Percentiles rank a stretch among this genome's conserved stretches.
Evolutionary conservation across 2,888 invertebrate species (phyloP).

Genomic region (Zhengitettix transpicula): DNA sequence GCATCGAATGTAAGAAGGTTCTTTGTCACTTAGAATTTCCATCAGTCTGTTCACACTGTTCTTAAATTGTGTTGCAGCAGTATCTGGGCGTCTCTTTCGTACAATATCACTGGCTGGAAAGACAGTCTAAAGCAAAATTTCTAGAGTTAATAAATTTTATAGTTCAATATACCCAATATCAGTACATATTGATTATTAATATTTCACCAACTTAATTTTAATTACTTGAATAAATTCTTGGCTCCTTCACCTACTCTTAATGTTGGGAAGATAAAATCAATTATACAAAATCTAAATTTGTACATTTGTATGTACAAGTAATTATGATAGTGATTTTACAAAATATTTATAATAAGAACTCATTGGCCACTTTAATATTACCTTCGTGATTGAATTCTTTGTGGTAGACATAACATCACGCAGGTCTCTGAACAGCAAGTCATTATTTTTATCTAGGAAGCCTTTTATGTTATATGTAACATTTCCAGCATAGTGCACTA

Average conservation of each 20-base stretch:
- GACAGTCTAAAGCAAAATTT: constrained; percentile 23
- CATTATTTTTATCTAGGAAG: constrained; percentile 89
- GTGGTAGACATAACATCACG: constrained; percentile 66
- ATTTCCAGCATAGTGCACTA: constrained; percentile 84
- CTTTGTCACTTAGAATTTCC: constrained; percentile 80
- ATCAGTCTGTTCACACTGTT: constrained; percentile 71
- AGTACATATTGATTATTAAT: no score
- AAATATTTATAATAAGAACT: no score
- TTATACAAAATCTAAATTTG: no score
- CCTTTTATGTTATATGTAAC: constrained; percentile 77
- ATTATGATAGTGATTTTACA: no score
- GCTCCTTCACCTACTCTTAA: no score
- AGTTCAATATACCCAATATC: no score
- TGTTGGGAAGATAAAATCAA: no score
- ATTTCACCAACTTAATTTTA: no score
- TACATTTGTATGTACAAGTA: no score
- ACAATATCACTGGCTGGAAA: constrained; percentile 46
- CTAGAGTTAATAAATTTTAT: no score
- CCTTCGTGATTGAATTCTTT: constrained; percentile 43
- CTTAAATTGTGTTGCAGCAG: constrained; percentile 81
- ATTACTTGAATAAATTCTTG: no score
- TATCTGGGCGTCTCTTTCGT: constrained; percentile 73
- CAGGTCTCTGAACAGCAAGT: constrained; percentile 72
- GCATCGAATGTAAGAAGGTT: constrained; percentile 84
- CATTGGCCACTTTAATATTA: no score